Evolutionary conservation across 2,797 vertebrate species (phyloP).

Genomic region (Anguilla obscura): DNA sequence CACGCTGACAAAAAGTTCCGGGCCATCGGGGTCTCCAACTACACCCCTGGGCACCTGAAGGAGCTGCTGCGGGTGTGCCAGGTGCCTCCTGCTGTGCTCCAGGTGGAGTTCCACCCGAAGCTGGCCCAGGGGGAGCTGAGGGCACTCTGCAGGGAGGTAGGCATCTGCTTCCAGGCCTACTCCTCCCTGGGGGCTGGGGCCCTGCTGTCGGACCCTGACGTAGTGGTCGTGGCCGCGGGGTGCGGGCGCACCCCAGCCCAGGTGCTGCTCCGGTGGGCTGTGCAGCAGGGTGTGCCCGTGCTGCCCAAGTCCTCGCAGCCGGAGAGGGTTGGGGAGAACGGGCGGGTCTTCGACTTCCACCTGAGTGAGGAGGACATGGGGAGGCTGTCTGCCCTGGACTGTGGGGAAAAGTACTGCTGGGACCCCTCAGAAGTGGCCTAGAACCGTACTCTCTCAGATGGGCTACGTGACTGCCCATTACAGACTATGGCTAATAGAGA

Average conservation of each 20-base stretch:
- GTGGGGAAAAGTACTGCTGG: slow-evolving; percentile 73
- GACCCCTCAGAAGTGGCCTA: slow-evolving; percentile 71
- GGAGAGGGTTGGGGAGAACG: slow-evolving; percentile 68
- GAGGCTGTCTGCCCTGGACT: slow-evolving; percentile 67
- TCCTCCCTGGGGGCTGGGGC: slow-evolving; percentile 75
- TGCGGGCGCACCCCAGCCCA: slow-evolving; percentile 69
- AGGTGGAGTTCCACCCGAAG: slow-evolving; percentile 80
- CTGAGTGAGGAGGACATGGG: slow-evolving; percentile 67
- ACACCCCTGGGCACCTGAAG: slow-evolving; percentile 72
- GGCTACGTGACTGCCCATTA: not conserved
- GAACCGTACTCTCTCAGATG: not conserved
- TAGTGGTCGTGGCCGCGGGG: slow-evolving; percentile 64
- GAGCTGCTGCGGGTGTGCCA: slow-evolving; percentile 68
- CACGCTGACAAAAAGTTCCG: slow-evolving; percentile 68
- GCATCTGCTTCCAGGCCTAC: slow-evolving; percentile 79
- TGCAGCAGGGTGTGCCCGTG: slow-evolving; percentile 74
- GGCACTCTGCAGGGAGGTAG: slow-evolving; percentile 64
- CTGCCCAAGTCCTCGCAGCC: slow-evolving; percentile 76
- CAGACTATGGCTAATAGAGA: not conserved
- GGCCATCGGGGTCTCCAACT: slow-evolving; percentile 82
- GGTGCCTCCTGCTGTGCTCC: slow-evolving; percentile 72
- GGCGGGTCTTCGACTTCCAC: slow-evolving; percentile 71
- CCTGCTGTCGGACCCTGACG: slow-evolving; percentile 63
- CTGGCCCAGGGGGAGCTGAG: slow-evolving; percentile 70
- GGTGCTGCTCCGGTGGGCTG: slow-evolving; percentile 77